These are phyloP conservation scores for Brachyptera risi DNA, from an alignment of 2,888 invertebrate genomes.

Conservation along the genomic window DNA sequence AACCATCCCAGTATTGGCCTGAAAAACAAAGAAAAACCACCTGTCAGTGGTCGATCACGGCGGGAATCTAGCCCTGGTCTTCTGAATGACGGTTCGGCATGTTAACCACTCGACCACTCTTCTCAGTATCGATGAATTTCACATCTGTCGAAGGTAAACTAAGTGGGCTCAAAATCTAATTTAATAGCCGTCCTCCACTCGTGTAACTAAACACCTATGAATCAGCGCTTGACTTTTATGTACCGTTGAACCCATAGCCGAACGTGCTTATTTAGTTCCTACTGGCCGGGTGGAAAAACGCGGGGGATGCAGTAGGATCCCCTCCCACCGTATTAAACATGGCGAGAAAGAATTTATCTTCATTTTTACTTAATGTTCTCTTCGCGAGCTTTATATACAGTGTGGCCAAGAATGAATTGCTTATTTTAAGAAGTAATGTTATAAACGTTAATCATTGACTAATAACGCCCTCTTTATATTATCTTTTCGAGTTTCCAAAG, in stretches of 20 bases:
- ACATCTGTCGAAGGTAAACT: constrained; percentile 5
- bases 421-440: constrained; percentile 13
- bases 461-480: constrained; percentile 1
- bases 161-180: constrained; percentile 14
- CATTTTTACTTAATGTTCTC: constrained; percentile 16
- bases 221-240: constrained; percentile 12
- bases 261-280: constrained; percentile 11
- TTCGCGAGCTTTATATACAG: not conserved
- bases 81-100: too few relatives aligned
- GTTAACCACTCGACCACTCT: too few relatives aligned
- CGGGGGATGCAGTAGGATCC: not conserved
- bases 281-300: not conserved
- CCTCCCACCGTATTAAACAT: constrained; percentile 10
- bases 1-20: too few relatives aligned
- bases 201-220: constrained; percentile 13
- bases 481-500: not conserved
- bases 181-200: constrained; percentile 12
- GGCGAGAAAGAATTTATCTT: constrained; percentile 14
- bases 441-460: constrained; percentile 12
- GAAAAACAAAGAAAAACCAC: too few relatives aligned
- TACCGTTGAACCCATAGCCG: too few relatives aligned
- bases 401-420: constrained; percentile 13
- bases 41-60: too few relatives aligned
- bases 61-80: too few relatives aligned
- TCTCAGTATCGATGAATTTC: constrained; percentile 8